Evolutionary conservation across 2,797 vertebrate species (phyloP).

Genomic region (Oryzias sinensis): DNA sequence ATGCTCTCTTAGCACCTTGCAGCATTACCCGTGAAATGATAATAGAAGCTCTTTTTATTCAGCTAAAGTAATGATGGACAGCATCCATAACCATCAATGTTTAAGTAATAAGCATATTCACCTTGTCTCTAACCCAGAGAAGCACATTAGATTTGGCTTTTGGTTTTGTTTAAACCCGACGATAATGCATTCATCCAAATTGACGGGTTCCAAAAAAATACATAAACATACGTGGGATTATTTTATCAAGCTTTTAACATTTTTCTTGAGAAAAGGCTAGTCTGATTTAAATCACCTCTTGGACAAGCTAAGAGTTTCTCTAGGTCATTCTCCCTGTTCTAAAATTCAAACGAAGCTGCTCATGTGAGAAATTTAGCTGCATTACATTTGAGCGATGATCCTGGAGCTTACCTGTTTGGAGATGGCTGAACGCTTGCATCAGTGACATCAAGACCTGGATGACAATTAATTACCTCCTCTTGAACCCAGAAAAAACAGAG

Average conservation of each 20-base stretch:
- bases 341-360: conserved; percentile 62
- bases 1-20: conserved; percentile 42
- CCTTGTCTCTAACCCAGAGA: conserved; percentile 43
- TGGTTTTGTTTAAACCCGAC: conserved; percentile 13
- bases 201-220: conserved; percentile 24
- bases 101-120: conserved; percentile 51
- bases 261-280: conserved; percentile 46
- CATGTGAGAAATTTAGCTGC: conserved; percentile 68
- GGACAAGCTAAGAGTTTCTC: conserved; percentile 64
- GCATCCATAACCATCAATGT: conserved; percentile 36
- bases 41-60: conserved; percentile 57
- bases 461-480: too few relatives aligned
- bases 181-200: background rate
- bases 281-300: conserved; percentile 59
- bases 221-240: conserved; percentile 45
- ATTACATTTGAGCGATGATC: conserved; percentile 48
- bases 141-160: conserved; percentile 35
- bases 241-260: conserved; percentile 28
- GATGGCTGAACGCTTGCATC: too few relatives aligned
- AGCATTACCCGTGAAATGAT: conserved; percentile 48
- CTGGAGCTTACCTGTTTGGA: conserved; percentile 28
- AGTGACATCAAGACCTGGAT: too few relatives aligned
- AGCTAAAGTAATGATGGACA: conserved; percentile 22
- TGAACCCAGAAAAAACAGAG: too few relatives aligned
- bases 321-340: conserved; percentile 36